These are phyloP conservation scores for Tapirus indicus DNA, from an alignment of 2,797 vertebrate species.

Conservation along the genomic window DNA sequence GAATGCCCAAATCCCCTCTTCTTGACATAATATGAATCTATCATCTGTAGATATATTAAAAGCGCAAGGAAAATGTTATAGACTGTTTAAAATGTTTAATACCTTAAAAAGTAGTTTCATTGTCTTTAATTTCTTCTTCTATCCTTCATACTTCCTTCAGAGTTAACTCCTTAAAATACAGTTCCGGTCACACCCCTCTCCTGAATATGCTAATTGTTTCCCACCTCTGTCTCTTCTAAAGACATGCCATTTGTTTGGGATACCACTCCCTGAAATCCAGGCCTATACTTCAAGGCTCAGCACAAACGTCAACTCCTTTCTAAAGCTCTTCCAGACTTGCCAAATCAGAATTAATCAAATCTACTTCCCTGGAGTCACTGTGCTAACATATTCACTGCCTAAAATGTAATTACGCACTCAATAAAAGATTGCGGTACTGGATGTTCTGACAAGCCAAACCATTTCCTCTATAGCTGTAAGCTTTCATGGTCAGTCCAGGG, in stretches of 20 bases:
- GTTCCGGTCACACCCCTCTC: background rate
- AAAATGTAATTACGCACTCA: background rate
- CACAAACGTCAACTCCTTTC: background rate
- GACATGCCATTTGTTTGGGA: background rate
- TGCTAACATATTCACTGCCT: background rate
- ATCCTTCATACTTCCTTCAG: background rate
- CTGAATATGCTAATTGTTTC: background rate
- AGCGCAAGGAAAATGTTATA: background rate
- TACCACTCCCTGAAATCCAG: background rate
- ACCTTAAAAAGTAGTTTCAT: background rate
- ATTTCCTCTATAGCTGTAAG: background rate
- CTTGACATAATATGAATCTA: background rate
- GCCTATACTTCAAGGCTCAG: background rate
- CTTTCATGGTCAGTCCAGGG: background rate
- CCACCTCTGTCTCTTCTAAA: background rate
- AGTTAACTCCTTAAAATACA: background rate
- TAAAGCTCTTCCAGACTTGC: background rate
- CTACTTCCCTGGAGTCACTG: background rate
- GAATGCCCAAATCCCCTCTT: background rate
- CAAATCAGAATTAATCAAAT: background rate
- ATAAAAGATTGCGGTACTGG: background rate
- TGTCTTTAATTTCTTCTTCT: background rate
- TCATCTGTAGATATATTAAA: background rate
- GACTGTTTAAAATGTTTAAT: background rate
- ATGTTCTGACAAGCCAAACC: background rate